Conservation (phyloP, 2,113 vertebrate genomes). For the Mixornis gularis region DNA sequence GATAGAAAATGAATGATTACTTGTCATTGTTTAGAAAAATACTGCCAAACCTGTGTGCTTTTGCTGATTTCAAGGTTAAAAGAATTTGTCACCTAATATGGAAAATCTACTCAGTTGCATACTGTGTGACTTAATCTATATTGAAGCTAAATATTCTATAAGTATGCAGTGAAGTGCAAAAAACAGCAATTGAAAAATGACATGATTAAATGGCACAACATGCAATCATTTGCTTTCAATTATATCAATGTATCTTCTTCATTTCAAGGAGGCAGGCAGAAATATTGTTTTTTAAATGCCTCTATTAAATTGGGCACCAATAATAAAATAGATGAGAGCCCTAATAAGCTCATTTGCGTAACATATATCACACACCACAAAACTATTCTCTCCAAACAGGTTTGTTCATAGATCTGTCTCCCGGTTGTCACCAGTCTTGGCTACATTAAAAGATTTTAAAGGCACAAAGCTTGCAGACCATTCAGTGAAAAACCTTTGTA, state of each 20-base stretch:
- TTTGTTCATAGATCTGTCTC: constrained; percentile 74
- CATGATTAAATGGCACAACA: constrained; percentile 83
- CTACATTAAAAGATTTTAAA: constrained; percentile 70
- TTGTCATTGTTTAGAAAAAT: constrained; percentile 56
- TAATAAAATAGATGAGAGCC: constrained; percentile 82
- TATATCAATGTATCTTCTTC: constrained; percentile 84
- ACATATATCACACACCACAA: constrained; percentile 74
- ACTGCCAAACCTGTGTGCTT: constrained; percentile 41
- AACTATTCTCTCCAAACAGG: constrained; percentile 71
- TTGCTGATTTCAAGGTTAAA: constrained; percentile 68
- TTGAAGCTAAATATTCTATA: constrained; percentile 78
- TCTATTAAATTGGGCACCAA: constrained; percentile 81
- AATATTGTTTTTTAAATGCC: constrained; percentile 86
- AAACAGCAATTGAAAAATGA: constrained; percentile 83
- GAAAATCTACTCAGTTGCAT: constrained; percentile 53
- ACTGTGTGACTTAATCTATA: constrained; percentile 71
- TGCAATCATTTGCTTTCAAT: constrained; percentile 84
- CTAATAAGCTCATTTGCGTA: constrained; percentile 82
- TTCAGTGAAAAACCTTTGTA: constrained; percentile 67
- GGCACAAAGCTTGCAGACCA: constrained; percentile 57
- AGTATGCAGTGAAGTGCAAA: constrained; percentile 76
- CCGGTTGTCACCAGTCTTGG: constrained; percentile 64
- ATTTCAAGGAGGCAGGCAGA: constrained; percentile 78
- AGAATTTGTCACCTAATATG: constrained; percentile 55
- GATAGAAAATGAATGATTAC: constrained; percentile 51